Percentiles rank a stretch among this genome's conserved stretches.
Conservation (phyloP, 2,888 invertebrate genomes). For the Ceratothoa steindachneri region DNA sequence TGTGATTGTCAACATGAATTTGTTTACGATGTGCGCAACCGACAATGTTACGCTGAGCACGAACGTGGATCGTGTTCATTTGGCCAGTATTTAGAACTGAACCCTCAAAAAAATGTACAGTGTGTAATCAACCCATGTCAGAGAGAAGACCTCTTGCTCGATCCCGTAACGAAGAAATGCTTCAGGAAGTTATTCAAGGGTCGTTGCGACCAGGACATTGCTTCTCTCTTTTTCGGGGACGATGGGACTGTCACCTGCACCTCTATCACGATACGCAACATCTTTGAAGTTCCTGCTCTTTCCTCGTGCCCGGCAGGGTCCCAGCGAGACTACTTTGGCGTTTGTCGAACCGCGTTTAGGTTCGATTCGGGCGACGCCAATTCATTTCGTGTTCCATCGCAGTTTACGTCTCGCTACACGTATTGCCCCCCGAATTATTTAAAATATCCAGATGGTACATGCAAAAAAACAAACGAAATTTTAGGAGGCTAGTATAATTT, state of each 20-base stretch:
- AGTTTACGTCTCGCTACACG: conserved; percentile 53
- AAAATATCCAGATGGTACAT: background rate
- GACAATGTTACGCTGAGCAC: conserved; percentile 29
- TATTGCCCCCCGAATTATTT: conserved; percentile 49
- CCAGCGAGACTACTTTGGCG: background rate
- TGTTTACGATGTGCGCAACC: conserved; percentile 23
- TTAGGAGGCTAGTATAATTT: background rate
- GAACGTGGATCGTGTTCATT: conserved; percentile 30
- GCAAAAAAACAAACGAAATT: background rate
- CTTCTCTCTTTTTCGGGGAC: background rate
- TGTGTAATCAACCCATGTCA: conserved; percentile 30
- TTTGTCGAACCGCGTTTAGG: conserved; percentile 17
- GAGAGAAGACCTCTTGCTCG: conserved; percentile 17
- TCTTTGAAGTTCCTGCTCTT: conserved; percentile 23
- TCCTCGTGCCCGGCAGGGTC: conserved; percentile 28
- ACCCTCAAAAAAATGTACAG: conserved; percentile 1
- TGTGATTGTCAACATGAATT: conserved; percentile 36
- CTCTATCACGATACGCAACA: conserved; percentile 9
- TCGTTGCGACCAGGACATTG: conserved; percentile 18
- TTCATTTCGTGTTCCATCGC: background rate
- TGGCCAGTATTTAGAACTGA: conserved; percentile 25
- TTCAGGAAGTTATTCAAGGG: conserved; percentile 28
- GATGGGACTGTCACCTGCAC: conserved; percentile 25
- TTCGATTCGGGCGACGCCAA: background rate
- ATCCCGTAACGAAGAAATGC: conserved; percentile 5